Conservation (phyloP, 2,888 invertebrate species). For the Platycheirus rosarum region DNA sequence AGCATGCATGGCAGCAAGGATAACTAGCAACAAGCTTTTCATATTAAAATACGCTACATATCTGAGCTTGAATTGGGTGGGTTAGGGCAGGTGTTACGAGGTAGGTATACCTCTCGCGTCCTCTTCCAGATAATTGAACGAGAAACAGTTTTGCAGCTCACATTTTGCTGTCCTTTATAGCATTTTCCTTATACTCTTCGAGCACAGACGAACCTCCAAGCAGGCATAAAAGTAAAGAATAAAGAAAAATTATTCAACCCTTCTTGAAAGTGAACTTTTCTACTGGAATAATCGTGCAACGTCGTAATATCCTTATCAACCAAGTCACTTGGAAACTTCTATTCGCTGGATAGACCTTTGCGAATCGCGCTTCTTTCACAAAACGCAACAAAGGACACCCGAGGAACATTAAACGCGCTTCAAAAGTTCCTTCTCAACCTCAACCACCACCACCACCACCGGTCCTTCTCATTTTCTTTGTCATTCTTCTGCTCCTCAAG, state of each 20-base stretch:
- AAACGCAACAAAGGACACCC: conserved; percentile 64
- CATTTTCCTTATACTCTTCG: conserved; percentile 40
- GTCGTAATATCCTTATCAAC: conserved; percentile 74
- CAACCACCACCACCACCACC: not conserved
- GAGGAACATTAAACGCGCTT: conserved; percentile 58
- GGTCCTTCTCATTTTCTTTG: conserved; percentile 8
- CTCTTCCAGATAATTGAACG: conserved; percentile 67
- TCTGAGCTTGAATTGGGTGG: conserved; percentile 4
- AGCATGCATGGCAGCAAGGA: not conserved
- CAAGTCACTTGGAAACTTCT: conserved; percentile 73
- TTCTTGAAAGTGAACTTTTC: conserved; percentile 70
- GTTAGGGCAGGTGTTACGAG: not conserved
- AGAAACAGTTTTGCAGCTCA: conserved; percentile 49
- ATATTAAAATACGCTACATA: conserved; percentile 17
- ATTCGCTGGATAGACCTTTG: conserved; percentile 70
- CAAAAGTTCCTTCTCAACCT: conserved; percentile 45
- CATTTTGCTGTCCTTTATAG: conserved; percentile 44
- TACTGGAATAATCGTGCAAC: conserved; percentile 71
- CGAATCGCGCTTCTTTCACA: conserved; percentile 54
- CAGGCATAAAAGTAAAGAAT: conserved; percentile 52
- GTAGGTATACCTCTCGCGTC: too few species aligned
- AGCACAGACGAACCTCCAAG: conserved; percentile 55
- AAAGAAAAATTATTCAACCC: conserved; percentile 72
- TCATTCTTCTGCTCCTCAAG: conserved; percentile 3
- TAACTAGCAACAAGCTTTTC: conserved; percentile 22